These are phyloP conservation scores for Psittacus erithacus DNA, from an alignment of 2,113 vertebrate species.

Conservation along the genomic window DNA sequence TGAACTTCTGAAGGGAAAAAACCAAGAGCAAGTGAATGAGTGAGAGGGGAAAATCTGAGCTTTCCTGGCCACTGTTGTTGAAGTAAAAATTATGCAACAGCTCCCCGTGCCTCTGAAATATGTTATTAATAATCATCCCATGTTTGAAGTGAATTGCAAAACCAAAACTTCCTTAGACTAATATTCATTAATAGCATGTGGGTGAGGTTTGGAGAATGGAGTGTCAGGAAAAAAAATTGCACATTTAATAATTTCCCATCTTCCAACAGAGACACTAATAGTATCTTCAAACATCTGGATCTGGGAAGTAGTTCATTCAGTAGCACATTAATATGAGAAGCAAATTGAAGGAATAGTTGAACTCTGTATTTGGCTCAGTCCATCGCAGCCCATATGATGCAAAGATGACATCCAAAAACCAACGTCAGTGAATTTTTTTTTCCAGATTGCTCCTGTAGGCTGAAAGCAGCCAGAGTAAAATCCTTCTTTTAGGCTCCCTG, in stretches of 20 bases:
- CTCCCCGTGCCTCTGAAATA: conserved; percentile 25
- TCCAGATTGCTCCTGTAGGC: conserved; percentile 1
- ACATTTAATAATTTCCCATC: conserved; percentile 41
- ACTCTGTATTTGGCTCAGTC: conserved; percentile 32
- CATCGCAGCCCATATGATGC: background rate
- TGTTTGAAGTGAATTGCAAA: conserved; percentile 37
- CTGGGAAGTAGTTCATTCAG: conserved; percentile 1
- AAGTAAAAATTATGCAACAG: background rate
- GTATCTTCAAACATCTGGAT: conserved; percentile 46
- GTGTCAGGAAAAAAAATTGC: conserved; percentile 23
- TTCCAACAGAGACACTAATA: conserved; percentile 1
- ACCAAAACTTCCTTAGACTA: background rate
- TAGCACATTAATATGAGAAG: conserved; percentile 34
- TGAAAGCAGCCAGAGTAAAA: conserved; percentile 21
- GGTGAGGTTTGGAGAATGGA: conserved; percentile 20
- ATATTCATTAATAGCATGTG: conserved; percentile 58
- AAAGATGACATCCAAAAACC: conserved; percentile 53
- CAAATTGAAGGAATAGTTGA: conserved; percentile 23
- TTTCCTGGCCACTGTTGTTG: background rate
- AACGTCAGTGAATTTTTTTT: conserved; percentile 2
- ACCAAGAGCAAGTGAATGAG: background rate
- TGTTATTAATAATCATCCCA: conserved; percentile 23
- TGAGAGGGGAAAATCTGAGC: background rate
- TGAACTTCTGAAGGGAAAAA: background rate
- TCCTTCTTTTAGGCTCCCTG: background rate